Evolutionary conservation across 1,140 invertebrate species (phyloP), one percentile per base, ranked within the genome.

Genomic region (Pinna nobilis): DNA sequence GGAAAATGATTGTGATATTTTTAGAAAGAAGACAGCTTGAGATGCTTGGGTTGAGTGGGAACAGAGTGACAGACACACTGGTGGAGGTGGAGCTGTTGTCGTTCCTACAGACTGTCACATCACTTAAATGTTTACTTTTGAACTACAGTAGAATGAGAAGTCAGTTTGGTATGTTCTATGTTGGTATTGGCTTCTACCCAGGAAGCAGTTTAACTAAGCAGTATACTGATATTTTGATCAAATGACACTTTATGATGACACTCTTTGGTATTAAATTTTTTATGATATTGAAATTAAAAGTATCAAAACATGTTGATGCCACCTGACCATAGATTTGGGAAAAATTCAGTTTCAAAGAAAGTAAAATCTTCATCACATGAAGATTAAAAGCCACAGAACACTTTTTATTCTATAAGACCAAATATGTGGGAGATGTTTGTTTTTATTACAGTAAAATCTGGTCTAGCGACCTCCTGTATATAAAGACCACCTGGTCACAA

Each of bases 141-240:
- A 67, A 67, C 32, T 67, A 67, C 49, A 53, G 64, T 35, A 67
- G 64, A 51, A 47, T 67, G 6, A 50, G 64, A 13, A 47, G 44
- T 35, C 49, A 20, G 18, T 67, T 67, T 39, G 64, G 64, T 67
- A 67, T 35, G 51, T 15, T 15, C 25, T n/a, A 23, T n/a, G 2
- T 13, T 28, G n/a, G 44, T 47, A 47, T 20, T 47, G 15, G 44
- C 15, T 47, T 18, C 1, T 47, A 47, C 15, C 15, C 20, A 18
- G 2, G 20, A 44, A 47, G 2, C 20, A 2, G 15, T 47, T 47
- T 47, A 13, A 13, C 15, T 47, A 15, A 47, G 20, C 20, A 47
- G 15, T 47, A 18, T n/a, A n/a, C n/a, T n/a, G n/a, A n/a, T n/a
- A n/a, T 47, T 5, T 0, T 2, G 20, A 47, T 18, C 15, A 47